Conservation (phyloP, 2,888 invertebrate species). For the Caenorhabditis imperialis region DNA sequence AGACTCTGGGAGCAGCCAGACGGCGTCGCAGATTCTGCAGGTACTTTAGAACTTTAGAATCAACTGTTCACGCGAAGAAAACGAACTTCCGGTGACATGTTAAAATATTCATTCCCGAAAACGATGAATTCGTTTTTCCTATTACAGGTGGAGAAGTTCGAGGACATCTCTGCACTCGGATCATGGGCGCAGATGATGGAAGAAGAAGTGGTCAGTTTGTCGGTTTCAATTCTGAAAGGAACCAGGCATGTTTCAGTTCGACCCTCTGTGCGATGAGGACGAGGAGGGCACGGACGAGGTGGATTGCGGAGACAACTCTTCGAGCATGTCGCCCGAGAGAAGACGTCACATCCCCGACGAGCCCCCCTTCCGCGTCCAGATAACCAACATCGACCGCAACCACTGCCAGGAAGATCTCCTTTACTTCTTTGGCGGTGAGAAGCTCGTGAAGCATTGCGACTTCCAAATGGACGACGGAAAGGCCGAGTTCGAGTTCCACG, state of each 20-base stretch:
- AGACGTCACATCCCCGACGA: conserved; percentile 25
- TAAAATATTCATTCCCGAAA: too few relatives aligned
- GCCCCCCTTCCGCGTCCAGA: conserved; percentile 39
- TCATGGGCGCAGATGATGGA: conserved; percentile 55
- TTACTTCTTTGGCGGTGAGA: conserved; percentile 46
- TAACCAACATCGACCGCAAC: conserved; percentile 33
- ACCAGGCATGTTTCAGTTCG: too few relatives aligned
- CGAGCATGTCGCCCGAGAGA: conserved; percentile 21
- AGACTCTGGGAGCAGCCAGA: conserved; percentile 41
- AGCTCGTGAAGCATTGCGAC: conserved; percentile 12
- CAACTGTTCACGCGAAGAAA: too few relatives aligned
- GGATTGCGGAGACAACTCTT: conserved; percentile 8
- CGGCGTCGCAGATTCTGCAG: conserved; percentile 49
- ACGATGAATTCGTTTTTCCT: background rate
- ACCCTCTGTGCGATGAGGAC: background rate
- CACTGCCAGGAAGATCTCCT: conserved; percentile 46
- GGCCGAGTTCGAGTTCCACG: conserved; percentile 39
- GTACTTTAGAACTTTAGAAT: conserved; percentile 12
- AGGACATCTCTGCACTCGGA: background rate
- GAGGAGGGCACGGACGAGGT: conserved; percentile 24
- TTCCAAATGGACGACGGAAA: conserved; percentile 23
- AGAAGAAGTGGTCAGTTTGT: conserved; percentile 32
- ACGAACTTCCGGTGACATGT: too few relatives aligned
- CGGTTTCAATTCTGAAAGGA: too few relatives aligned
- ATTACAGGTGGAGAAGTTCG: conserved; percentile 11